Conservation (phyloP, 2,797 vertebrate genomes). For the Xerus rutilus region DNA sequence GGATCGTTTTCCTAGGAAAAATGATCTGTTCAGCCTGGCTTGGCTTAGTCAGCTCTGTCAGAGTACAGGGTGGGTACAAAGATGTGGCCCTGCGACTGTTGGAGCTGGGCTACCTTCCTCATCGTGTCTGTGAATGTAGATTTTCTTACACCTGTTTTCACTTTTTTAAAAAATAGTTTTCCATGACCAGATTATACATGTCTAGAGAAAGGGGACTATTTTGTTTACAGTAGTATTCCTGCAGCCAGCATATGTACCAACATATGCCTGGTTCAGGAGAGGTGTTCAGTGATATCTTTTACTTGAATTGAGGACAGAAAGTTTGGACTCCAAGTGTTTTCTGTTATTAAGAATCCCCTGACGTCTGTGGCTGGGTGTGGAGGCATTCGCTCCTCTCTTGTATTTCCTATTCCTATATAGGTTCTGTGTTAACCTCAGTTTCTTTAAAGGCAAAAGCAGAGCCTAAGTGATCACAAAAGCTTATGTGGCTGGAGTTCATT, state of each 20-base stretch:
- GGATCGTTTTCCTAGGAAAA: not conserved
- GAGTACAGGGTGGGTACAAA: not conserved
- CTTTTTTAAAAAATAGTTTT: not conserved
- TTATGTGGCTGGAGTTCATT: not conserved
- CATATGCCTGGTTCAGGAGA: not conserved
- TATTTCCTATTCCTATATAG: not conserved
- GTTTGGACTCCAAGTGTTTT: not conserved
- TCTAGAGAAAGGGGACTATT: not conserved
- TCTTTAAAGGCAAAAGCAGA: conserved; percentile 2
- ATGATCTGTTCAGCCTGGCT: not conserved
- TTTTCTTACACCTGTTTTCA: not conserved
- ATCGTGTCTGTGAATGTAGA: not conserved
- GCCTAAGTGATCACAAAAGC: not conserved
- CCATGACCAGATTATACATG: not conserved
- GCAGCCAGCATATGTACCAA: not conserved
- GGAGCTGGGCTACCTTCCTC: not conserved
- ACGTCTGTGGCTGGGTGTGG: not conserved
- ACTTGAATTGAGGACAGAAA: conserved; percentile 3
- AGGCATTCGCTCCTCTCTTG: not conserved
- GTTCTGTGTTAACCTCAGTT: conserved; percentile 16
- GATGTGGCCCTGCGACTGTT: too few relatives aligned
- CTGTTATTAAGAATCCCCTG: not conserved
- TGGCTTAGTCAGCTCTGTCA: not conserved
- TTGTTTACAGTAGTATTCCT: not conserved
- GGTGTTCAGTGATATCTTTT: not conserved